A percentile compares a stretch with the other conserved stretches of the same genome.
These are phyloP conservation scores for Luidia sarsii DNA, from an alignment of 53 echinoderm and acorn worm species.

Conservation along the genomic window DNA sequence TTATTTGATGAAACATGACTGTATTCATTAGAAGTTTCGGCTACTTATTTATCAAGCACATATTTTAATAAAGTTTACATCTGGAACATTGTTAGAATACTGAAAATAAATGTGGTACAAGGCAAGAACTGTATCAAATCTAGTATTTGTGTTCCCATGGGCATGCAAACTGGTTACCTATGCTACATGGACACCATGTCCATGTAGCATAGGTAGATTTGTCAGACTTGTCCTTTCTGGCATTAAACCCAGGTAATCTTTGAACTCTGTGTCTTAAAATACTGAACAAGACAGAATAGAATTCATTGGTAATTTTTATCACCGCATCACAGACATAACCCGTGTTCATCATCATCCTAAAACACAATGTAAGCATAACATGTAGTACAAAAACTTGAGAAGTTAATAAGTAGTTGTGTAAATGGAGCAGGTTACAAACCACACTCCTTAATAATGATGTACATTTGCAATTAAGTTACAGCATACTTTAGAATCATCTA, in stretches of 20 bases:
- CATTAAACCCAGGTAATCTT: neutral
- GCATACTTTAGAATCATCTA: too few relatives aligned
- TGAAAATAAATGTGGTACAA: constrained; percentile 8
- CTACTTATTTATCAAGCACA: constrained; percentile 8
- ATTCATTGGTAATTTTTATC: neutral
- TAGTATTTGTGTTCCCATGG: neutral
- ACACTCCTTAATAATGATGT: too few relatives aligned
- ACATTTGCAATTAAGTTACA: too few relatives aligned
- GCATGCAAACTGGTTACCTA: neutral
- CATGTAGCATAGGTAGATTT: neutral
- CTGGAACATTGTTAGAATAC: constrained; percentile 4
- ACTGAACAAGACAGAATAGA: neutral
- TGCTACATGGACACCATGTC: constrained; percentile 6
- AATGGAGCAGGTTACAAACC: too few relatives aligned
- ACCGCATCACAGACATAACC: neutral
- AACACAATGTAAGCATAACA: too few relatives aligned
- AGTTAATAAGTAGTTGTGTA: too few relatives aligned
- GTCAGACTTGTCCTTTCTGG: neutral
- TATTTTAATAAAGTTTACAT: neutral
- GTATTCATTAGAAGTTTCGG: neutral
- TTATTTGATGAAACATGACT: constrained; percentile 11
- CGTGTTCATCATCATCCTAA: too few relatives aligned
- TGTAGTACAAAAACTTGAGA: too few relatives aligned
- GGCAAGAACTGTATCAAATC: neutral
- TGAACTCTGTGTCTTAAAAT: neutral